Percentiles rank a stretch among this genome's conserved stretches.
Conservation (phyloP, 2,888 invertebrate species). For the Lepidochitona cinerea region DNA sequence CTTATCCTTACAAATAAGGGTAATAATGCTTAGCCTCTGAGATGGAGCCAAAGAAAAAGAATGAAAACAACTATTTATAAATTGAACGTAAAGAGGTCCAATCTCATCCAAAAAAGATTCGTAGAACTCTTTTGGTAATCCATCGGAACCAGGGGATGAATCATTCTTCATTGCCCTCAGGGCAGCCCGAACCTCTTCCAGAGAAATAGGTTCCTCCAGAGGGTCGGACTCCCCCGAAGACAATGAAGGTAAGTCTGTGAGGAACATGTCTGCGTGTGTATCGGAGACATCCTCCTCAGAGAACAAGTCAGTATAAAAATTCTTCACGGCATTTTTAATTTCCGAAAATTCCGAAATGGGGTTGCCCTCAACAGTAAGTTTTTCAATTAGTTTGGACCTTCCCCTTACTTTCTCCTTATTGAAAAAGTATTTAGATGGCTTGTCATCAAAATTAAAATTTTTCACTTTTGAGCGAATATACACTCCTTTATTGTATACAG, state of each 20-base stretch:
- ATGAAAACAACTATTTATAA: neutral
- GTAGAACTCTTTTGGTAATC: slow-evolving; percentile 7
- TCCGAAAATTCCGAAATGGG: no score
- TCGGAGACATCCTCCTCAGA: neutral
- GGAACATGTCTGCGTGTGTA: neutral
- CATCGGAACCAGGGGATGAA: slow-evolving; percentile 8
- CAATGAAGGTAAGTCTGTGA: neutral
- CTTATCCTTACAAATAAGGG: neutral
- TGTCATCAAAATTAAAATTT: no score
- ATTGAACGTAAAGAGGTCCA: neutral
- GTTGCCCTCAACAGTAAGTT: no score
- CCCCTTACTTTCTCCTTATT: no score
- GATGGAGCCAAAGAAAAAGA: neutral
- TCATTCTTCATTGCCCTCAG: slow-evolving; percentile 6
- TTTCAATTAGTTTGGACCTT: no score
- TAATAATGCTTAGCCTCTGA: neutral
- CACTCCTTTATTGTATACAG: no score
- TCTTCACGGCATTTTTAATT: no score
- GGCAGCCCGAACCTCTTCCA: neutral
- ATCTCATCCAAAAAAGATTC: slow-evolving; percentile 7
- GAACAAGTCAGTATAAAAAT: neutral
- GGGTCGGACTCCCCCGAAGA: neutral
- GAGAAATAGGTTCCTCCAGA: neutral
- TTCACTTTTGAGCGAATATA: no score
- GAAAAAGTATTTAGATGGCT: no score